Base-by-base conservation (phyloP, 2,113 vertebrate genomes). In the Semicossyphus pulcher region DNA sequence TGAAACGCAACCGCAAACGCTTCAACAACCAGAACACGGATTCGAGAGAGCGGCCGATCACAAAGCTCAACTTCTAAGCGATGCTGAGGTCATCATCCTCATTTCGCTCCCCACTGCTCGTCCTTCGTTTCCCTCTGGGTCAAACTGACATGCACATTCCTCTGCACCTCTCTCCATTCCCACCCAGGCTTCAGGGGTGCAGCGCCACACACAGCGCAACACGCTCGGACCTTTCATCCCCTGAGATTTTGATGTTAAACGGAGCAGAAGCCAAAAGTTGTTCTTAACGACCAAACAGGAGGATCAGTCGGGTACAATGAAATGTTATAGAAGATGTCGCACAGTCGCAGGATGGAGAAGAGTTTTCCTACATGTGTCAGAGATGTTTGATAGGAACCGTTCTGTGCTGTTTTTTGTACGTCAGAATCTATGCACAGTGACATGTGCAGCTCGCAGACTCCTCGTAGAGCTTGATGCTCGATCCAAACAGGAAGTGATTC, bases 1-100 rank as follows among this genome's bases (percentile, higher is more conserved):
- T 99, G 91, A 99, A 99, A 72, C 95, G 98, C 74, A 99, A 97
- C 83, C 97, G 98, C 83, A 98, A 98, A 58, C 96, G 97, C 83
- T 95, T 97, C 59, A 93, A 95, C 93, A 97, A 81, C 93, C 96
- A 97, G 92, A 87, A 92, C 77, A 93, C 96, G 0, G 98, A 98
- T 78, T 91, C 94, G 1, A 94, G 98, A 11, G 98, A 99, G 92
- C 93, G 98, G 45, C 97, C 97, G 0, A 51, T 98, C 91, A 98
- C 97, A 5, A 99, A 98, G 86, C 97, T 99, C 76, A 99, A 99
- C 93, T 97, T 98, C 92, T 99, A 90, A 93, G 60, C 57, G 18
- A 23, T 14, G 68, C 4, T 18, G 16, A 75, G 32, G 9, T 60
- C 71, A n/a, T 54, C 54, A 4, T 10, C 51, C 16, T 25, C 6